Conservation (phyloP, 2,888 invertebrate species). For the Cylindroiulus punctatus region DNA sequence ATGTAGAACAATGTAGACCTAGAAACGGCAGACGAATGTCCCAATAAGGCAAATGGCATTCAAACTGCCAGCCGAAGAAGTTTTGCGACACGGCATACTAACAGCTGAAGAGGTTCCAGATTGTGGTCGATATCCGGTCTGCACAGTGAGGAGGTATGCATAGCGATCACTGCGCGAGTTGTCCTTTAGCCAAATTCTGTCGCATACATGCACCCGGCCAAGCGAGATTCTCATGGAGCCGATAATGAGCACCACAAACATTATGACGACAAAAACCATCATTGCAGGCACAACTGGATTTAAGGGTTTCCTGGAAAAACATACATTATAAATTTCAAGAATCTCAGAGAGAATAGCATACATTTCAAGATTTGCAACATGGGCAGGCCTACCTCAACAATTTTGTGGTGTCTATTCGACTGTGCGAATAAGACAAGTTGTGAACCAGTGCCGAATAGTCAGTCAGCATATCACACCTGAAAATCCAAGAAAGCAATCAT, state of each 20-base stretch:
- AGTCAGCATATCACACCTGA: conserved; percentile 10
- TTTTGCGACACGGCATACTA: not conserved
- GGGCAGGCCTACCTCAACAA: not conserved
- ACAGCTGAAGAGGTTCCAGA: conserved; percentile 67
- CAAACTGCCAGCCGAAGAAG: not conserved
- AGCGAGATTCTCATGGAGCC: not conserved
- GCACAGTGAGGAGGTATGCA: conserved; percentile 64
- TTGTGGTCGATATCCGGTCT: conserved; percentile 64
- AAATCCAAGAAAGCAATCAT: not conserved
- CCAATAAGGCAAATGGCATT: not conserved
- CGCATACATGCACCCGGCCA: conserved; percentile 31
- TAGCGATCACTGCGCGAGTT: conserved; percentile 64
- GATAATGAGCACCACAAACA: not conserved
- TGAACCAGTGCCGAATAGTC: not conserved
- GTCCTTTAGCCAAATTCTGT: conserved; percentile 61
- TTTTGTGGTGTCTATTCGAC: not conserved
- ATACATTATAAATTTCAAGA: too few species aligned
- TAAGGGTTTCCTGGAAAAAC: conserved; percentile 24
- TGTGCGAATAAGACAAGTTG: not conserved
- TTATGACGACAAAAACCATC: conserved; percentile 61
- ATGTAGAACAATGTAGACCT: conserved; percentile 67
- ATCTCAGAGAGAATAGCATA: too few species aligned
- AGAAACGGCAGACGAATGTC: not conserved
- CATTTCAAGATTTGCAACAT: too few species aligned
- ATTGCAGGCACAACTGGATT: conserved; percentile 61